phyloP scores from a whole-genome alignment of 2,888 invertebrate species.

The Matsumyia berberina region DNA sequence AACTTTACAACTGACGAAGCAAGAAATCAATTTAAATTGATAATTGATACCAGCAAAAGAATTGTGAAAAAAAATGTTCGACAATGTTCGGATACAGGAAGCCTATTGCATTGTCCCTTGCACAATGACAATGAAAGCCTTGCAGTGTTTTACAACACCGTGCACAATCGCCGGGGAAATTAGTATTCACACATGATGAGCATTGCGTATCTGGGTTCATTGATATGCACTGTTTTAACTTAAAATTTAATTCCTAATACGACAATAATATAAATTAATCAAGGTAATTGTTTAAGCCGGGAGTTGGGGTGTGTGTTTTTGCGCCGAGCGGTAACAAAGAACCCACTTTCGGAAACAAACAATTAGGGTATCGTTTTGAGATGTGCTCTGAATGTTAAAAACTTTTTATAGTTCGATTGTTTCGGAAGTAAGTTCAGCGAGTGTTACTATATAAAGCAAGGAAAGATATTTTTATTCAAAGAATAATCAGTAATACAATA shows the following conservation, averaged over 20 bases:
- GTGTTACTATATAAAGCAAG: background rate
- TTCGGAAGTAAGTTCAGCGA: slow-evolving; percentile 25
- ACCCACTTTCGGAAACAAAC: slow-evolving; percentile 25
- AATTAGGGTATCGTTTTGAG: slow-evolving; percentile 36
- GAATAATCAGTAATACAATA: slow-evolving; percentile 34
- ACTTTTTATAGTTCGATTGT: slow-evolving; percentile 9
- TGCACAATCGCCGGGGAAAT: background rate
- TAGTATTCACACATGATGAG: slow-evolving; percentile 53
- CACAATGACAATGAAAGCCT: slow-evolving; percentile 30
- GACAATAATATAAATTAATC: slow-evolving; percentile 13
- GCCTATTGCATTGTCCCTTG: slow-evolving; percentile 1
- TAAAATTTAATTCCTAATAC: background rate
- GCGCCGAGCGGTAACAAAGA: slow-evolving; percentile 7
- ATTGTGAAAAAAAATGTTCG: background rate
- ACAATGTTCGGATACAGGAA: slow-evolving; percentile 37
- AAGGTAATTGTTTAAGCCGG: slow-evolving; percentile 32
- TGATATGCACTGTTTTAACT: slow-evolving; percentile 33
- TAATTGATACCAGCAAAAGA: slow-evolving; percentile 20
- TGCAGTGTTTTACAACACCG: slow-evolving; percentile 37
- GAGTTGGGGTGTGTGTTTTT: background rate
- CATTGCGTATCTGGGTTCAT: slow-evolving; percentile 44
- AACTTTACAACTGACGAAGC: slow-evolving; percentile 38
- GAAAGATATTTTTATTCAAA: background rate
- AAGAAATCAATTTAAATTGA: slow-evolving; percentile 30
- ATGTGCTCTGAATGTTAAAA: slow-evolving; percentile 20